These are phyloP conservation scores for Pomatostomus ruficeps DNA, from an alignment of 2,113 vertebrate genomes.

Conservation along the genomic window DNA sequence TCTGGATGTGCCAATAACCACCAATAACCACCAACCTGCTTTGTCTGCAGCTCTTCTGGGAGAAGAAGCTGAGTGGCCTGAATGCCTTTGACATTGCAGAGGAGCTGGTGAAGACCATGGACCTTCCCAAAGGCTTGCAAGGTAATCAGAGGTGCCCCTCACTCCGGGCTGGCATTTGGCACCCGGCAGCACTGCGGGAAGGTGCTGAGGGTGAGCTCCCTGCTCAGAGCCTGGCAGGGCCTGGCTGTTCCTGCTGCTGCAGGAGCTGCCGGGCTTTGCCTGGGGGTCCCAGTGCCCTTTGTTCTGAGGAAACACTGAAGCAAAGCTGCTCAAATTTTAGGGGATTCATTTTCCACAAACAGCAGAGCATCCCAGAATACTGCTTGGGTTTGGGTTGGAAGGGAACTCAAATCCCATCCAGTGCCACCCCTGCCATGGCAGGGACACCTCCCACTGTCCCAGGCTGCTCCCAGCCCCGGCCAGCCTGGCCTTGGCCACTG, in stretches of 20 bases:
- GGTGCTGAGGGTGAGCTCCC: neutral
- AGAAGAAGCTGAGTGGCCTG: conserved; percentile 94
- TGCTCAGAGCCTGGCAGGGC: neutral
- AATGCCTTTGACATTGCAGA: conserved; percentile 97
- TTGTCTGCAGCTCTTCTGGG: conserved; percentile 90
- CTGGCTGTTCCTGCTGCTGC: neutral
- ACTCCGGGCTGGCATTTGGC: neutral
- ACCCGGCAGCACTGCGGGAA: neutral
- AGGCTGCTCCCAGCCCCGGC: neutral
- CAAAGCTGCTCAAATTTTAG: neutral
- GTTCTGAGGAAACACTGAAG: neutral
- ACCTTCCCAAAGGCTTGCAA: conserved; percentile 94
- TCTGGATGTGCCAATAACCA: neutral
- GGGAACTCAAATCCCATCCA: rapidly evolving
- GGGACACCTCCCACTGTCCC: neutral
- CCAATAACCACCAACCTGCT: neutral
- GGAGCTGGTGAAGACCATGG: conserved; percentile 97
- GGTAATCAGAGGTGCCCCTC: conserved; percentile 68
- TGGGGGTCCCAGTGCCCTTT: neutral
- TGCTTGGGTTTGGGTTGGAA: neutral
- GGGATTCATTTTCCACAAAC: neutral
- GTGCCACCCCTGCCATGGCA: rapidly evolving
- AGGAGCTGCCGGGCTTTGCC: neutral
- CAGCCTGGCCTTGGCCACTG: neutral
- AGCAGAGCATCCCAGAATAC: neutral